A percentile compares a stretch with the other conserved stretches of the same genome.
phyloP scores from a whole-genome alignment of 2,797 vertebrate genomes.

The Sebastes melanostomus region DNA sequence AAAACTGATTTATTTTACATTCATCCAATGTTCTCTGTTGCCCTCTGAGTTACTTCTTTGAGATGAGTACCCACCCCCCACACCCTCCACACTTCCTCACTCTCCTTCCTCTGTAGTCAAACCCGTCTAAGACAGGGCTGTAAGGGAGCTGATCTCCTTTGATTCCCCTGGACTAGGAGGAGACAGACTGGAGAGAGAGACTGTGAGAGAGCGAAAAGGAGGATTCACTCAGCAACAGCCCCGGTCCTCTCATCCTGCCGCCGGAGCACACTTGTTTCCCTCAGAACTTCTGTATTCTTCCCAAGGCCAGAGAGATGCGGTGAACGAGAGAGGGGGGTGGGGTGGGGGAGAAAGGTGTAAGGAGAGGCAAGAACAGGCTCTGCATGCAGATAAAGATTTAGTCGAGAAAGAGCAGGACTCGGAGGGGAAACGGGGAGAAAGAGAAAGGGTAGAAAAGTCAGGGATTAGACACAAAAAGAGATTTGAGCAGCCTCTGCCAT shows the following conservation, averaged over 20 bases:
- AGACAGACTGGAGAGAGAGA: conserved; percentile 32
- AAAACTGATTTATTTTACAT: conserved; percentile 24
- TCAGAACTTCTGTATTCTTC: conserved; percentile 70
- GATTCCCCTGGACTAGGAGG: conserved; percentile 65
- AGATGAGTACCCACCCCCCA: conserved; percentile 26
- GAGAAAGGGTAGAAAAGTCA: conserved; percentile 32
- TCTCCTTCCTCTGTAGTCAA: conserved; percentile 65
- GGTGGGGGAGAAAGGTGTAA: conserved; percentile 39
- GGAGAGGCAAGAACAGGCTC: conserved; percentile 27
- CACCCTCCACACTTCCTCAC: conserved; percentile 11
- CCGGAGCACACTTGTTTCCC: conserved; percentile 51
- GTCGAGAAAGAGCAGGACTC: conserved; percentile 11
- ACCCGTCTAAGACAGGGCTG: conserved; percentile 67
- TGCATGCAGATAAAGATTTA: conserved; percentile 50
- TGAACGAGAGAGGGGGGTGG: not conserved
- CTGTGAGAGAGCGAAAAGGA: conserved; percentile 24
- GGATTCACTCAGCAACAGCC: conserved; percentile 43
- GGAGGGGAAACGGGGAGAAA: conserved; percentile 9
- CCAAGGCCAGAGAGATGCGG: conserved; percentile 44
- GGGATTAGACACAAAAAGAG: conserved; percentile 38
- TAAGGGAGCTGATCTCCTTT: conserved; percentile 68
- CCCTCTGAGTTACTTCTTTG: conserved; percentile 66
- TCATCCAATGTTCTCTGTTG: conserved; percentile 38
- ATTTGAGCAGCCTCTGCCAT: conserved; percentile 19
- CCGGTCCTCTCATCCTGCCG: conserved; percentile 51